These are phyloP conservation scores for Planiliza haematocheilus DNA, from an alignment of 2,113 vertebrate species.

Conservation along the genomic window DNA sequence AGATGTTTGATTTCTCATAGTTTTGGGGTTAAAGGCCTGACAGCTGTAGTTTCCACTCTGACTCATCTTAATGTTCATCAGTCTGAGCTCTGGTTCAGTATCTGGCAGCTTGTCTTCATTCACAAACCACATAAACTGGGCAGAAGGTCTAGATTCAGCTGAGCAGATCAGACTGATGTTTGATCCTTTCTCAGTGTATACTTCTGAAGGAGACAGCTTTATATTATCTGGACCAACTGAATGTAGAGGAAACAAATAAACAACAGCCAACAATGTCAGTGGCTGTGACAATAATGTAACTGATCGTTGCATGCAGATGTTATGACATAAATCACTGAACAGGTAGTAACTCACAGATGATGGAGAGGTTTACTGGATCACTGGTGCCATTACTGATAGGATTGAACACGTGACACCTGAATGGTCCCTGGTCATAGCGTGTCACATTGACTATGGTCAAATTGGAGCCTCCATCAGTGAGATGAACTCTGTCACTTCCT, in stretches of 20 bases:
- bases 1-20: constrained; percentile 54
- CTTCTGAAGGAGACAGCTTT: not conserved
- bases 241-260: too few relatives aligned
- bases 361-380: constrained; percentile 27
- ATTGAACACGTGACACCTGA: constrained; percentile 47
- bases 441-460: constrained; percentile 61
- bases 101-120: constrained; percentile 35
- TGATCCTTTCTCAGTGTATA: constrained; percentile 43
- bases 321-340: too few relatives aligned
- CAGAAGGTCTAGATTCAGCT: constrained; percentile 62
- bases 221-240: constrained; percentile 66
- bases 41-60: constrained; percentile 74
- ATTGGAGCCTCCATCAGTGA: constrained; percentile 53
- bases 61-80: constrained; percentile 49
- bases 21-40: constrained; percentile 64
- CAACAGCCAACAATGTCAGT: too few relatives aligned
- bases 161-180: constrained; percentile 55
- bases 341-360: constrained; percentile 77
- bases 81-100: constrained; percentile 39
- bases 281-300: too few relatives aligned
- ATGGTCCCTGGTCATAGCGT: constrained; percentile 60
- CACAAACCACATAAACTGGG: constrained; percentile 58
- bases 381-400: constrained; percentile 32
- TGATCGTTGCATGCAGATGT: too few relatives aligned
- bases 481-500: constrained; percentile 55